phyloP scores from a whole-genome alignment of 2,113 vertebrate genomes.

The Plecotus auritus region DNA sequence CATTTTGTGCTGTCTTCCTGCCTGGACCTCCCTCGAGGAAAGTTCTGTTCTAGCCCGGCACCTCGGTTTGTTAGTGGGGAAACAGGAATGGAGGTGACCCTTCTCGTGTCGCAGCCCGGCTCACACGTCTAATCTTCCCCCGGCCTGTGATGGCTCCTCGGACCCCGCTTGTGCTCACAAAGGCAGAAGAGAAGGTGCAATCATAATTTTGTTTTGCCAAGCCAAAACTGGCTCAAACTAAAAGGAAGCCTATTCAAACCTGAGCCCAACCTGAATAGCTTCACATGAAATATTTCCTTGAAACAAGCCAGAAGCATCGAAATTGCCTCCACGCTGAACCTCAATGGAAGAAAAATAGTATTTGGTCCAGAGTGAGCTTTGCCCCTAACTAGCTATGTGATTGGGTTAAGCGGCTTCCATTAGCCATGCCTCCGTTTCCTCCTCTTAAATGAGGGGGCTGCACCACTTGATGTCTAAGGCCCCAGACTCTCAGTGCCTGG shows the following conservation, averaged over 20 bases:
- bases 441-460: neutral
- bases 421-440: neutral
- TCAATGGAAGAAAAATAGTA: accelerated
- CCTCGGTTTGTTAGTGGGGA: accelerated
- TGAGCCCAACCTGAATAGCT: neutral
- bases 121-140: accelerated
- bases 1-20: neutral
- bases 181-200: neutral
- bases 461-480: neutral
- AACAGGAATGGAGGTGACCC: neutral
- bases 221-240: neutral
- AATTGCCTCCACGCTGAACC: neutral
- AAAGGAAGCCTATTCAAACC: neutral
- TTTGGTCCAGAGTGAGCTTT: neutral
- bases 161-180: neutral
- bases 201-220: neutral
- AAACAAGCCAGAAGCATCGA: neutral
- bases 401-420: neutral
- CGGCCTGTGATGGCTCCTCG: neutral
- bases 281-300: neutral
- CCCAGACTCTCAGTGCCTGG: accelerated
- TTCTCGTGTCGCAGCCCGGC: neutral
- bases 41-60: neutral
- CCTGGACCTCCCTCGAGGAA: neutral
- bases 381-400: neutral